phyloP scores from a whole-genome alignment of 1,140 invertebrate genomes.

The Drosophila erecta region DNA sequence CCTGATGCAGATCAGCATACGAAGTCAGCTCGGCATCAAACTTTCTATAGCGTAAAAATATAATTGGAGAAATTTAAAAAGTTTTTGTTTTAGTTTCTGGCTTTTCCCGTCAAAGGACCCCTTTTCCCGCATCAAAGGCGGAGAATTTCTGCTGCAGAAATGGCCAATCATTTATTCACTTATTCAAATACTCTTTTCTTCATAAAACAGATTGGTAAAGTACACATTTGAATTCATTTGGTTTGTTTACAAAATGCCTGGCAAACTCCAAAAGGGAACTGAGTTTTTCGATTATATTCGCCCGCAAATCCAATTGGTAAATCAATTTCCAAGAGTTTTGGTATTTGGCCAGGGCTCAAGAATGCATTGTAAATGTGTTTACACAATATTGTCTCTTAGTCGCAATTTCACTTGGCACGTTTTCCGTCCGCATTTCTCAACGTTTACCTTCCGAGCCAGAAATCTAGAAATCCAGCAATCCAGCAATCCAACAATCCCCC shows the following conservation, averaged over 20 bases:
- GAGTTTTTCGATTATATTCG: too few species aligned
- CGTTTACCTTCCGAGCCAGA: slow-evolving; percentile 1
- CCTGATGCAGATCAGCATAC: slow-evolving; percentile 64
- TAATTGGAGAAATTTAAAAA: slow-evolving; percentile 78
- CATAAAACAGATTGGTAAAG: too few species aligned
- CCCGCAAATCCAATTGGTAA: slow-evolving; percentile 51
- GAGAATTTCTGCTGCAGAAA: neutral
- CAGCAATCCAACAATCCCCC: slow-evolving; percentile 8
- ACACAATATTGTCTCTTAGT: slow-evolving; percentile 68
- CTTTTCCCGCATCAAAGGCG: slow-evolving; percentile 14
- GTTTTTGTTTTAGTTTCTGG: slow-evolving; percentile 49
- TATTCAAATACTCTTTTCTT: too few species aligned
- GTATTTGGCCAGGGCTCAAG: slow-evolving; percentile 60
- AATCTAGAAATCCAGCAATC: slow-evolving; percentile 14
- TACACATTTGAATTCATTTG: too few species aligned
- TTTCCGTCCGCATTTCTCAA: slow-evolving; percentile 46
- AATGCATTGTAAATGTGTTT: slow-evolving; percentile 73
- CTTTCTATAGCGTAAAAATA: slow-evolving; percentile 81
- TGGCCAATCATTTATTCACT: neutral
- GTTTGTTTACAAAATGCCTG: too few species aligned
- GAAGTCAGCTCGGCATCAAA: slow-evolving; percentile 49
- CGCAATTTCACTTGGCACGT: slow-evolving; percentile 66
- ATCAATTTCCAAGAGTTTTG: slow-evolving; percentile 57
- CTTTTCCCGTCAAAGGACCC: slow-evolving; percentile 34
- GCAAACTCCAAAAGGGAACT: too few species aligned